Percentiles rank a stretch among this genome's conserved stretches.
These are phyloP conservation scores for Pseudois nayaur DNA, from an alignment of 2,113 vertebrate species.

Conservation along the genomic window DNA sequence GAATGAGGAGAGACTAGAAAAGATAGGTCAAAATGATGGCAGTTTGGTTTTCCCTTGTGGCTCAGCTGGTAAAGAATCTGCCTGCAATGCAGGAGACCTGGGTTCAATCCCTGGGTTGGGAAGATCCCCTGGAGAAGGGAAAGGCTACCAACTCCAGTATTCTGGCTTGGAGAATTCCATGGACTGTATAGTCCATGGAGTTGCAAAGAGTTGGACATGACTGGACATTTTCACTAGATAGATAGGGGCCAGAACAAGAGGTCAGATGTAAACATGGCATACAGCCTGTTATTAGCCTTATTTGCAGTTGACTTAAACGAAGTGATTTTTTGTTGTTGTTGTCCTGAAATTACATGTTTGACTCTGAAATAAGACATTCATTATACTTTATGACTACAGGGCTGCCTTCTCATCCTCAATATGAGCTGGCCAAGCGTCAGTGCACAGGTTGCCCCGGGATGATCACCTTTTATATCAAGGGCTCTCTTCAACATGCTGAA, in stretches of 20 bases:
- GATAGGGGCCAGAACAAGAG: background rate
- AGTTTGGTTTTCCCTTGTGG: background rate
- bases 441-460: conserved; percentile 92
- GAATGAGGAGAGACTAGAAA: background rate
- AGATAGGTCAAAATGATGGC: background rate
- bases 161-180: background rate
- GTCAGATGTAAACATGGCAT: background rate
- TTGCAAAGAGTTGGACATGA: background rate
- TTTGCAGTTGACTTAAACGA: background rate
- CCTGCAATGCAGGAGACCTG: background rate
- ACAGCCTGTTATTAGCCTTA: background rate
- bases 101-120: background rate
- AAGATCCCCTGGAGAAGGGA: background rate
- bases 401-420: conserved; percentile 91
- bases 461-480: conserved; percentile 92
- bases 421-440: conserved; percentile 87
- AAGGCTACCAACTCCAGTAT: background rate
- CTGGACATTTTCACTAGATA: background rate
- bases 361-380: background rate
- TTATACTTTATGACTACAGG: conserved; percentile 76
- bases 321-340: background rate
- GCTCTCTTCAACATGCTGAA: conserved; percentile 82
- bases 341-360: background rate
- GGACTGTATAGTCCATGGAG: background rate
- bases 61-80: background rate